Conservation (phyloP, 2,113 vertebrate species). For the Lophura nycthemera region DNA sequence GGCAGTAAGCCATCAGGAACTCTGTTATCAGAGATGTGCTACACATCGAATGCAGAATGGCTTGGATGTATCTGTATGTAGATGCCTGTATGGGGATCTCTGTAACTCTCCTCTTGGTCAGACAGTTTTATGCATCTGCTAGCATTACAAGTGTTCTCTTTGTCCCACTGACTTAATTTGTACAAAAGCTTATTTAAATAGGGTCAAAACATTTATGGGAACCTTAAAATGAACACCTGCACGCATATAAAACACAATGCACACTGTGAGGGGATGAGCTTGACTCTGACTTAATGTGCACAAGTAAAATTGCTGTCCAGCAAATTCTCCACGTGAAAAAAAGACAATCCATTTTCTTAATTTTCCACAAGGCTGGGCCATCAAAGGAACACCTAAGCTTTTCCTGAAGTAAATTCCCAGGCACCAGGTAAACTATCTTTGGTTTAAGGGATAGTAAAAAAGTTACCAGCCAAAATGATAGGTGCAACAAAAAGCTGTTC, state of each 20-base stretch:
- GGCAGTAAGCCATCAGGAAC: background rate
- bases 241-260: background rate
- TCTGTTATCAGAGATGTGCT: background rate
- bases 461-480: background rate
- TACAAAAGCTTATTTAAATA: background rate
- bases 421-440: constrained; percentile 51
- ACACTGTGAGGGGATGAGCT: background rate
- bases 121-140: background rate
- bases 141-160: background rate
- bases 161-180: background rate
- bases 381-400: background rate
- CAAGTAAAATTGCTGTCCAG: background rate
- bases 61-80: background rate
- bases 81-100: background rate
- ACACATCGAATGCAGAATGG: background rate
- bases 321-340: background rate
- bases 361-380: background rate
- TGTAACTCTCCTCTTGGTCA: background rate
- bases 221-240: background rate
- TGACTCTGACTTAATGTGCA: background rate
- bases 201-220: background rate
- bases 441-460: constrained; percentile 41
- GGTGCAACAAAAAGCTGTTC: constrained; percentile 3
- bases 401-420: constrained; percentile 17
- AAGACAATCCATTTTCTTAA: background rate